Base-by-base conservation (phyloP, 2,888 invertebrate genomes). In the Resseliella maxima region DNA sequence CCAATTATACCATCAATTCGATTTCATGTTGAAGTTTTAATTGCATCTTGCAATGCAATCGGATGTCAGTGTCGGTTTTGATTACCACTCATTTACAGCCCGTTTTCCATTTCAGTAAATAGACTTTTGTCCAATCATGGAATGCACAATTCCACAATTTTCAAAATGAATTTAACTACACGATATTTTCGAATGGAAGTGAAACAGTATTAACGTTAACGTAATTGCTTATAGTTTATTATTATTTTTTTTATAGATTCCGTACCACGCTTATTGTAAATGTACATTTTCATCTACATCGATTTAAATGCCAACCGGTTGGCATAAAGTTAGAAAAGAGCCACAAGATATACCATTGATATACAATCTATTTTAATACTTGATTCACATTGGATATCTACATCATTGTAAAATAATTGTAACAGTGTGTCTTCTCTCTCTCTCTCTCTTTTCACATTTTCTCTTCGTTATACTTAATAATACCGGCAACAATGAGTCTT, bases 1-100 rank as follows among this genome's bases (percentile, higher is more conserved):
- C 15, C 72, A 72, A 72, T 72, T 72, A 72, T 72, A 72, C 72
- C 72, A 72, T 72, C 72, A 72, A 50, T 72, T 72, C 72, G 72
- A n/a, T n/a, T 35, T 35, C 31, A 59, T 72, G 35, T 72, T 72
- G 6, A 59, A 72, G 72, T 72, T 72, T 72, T 72, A 72, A 72
- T 72, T 72, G 72, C 27, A 72, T 72, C 72, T 72, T 18, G n/a
- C 15, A 72, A 72, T 15, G 72, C 72, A 72, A 72, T 24, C 46
- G 15, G 46, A 59, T 12, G 59, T 31, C 18, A 35, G 31, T 72
- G 72, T 72, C 35, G 72, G 72, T 72, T 27, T 72, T 27, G 72
- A 31, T 72, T 72, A 72, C 72, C 72, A 31, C 31, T 72, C 72
- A 72, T 72, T 72, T 72, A 10, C 31, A 6, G 59, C 10, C 6